Base-by-base conservation (phyloP, 2,113 vertebrate genomes). In the Bos indicus region DNA sequence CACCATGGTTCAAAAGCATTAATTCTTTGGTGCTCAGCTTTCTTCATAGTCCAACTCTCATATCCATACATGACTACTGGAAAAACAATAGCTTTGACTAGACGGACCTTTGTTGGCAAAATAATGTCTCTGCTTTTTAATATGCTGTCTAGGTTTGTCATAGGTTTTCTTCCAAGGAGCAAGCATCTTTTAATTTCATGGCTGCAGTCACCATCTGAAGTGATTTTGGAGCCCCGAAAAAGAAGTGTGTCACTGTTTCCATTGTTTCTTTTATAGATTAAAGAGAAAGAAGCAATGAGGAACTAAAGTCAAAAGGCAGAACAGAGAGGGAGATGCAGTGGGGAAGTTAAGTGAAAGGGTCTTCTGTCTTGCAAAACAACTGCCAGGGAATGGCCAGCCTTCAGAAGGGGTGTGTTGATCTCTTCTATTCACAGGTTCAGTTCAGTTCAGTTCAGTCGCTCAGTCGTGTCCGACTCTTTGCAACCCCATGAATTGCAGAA, bases 21-120 rank as follows among this genome's bases (percentile, higher is more conserved):
- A 40, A 71, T 71, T 71, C 19, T 40, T 71, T 1, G 0, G n/a
- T 0, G 0, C n/a, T 40, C 67, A 40, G 67, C 19, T 23, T 71
- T 40, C 67, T 71, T 71, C n/a, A 71, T 71, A 40, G 36, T 71
- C 67, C 67, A 71, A 40, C n/a, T 40, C 67, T 71, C n/a, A 71
- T n/a, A 40, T 71, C 67, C n/a, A 40, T 40, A 40, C 19, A 12
- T 23, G 19, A 71, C n/a, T 21, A 71, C n/a, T 40, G 19, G 67
- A 40, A 71, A 21, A 71, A 12, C 67, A 10, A 71, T 23, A 71
- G 2, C n/a, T 11, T 67, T 71, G 67, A 71, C 19, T 71, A 71
- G n/a, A 12, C 0, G 2, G 19, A 71, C n/a, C 10, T 71, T 71
- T 40, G 21, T 23, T 40, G 67, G 67, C 67, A 71, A 71, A 71